Base-by-base conservation (phyloP, 2,113 vertebrate genomes). In the Stigmatopora nigra region DNA sequence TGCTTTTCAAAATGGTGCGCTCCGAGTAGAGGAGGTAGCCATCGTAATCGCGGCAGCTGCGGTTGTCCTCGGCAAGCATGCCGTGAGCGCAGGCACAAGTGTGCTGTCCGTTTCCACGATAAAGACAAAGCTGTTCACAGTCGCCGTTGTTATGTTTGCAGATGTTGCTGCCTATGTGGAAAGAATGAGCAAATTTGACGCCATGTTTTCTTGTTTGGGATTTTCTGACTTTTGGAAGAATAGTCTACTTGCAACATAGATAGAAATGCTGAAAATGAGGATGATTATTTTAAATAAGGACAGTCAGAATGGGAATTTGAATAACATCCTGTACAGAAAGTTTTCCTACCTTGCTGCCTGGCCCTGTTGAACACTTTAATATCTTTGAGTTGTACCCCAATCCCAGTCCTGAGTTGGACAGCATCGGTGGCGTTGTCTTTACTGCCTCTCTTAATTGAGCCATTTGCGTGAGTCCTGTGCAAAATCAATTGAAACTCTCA, bases 351-450 rank as follows among this genome's bases (percentile, higher is more conserved):
- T 84, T 95, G 94, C 81, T 99, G 96, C 48, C 96, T 85, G 63
- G 92, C 93, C 62, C 92, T 88, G 88, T 98, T 99, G 85, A 98
- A 99, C 72, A 98, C 95, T 84, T 99, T 99, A 82, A 99, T 98
- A 84, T 99, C 96, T 87, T 99, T 99, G 35, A 99, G 93, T 86
- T 99, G 96, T n/a, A 99, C 95, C 0, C 96, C 96, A 0, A 99
- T 96, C 7, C 96, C 95, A 0, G 95, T 99, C 44, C 96, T 88
- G 82, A 99, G 90, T 11, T 94, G 93, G 65, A 98, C 90, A 0
- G 94, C 95, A 72, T 98, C 94, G 0, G 95, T 95, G 73, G 95
- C 95, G 0, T 99, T 99, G 84, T 98, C 94, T 72, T 98, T 99
- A 82, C 82, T 93, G 45, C 95, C 96, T 12, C 96, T 90, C 70